Conservation (phyloP, 2,888 invertebrate genomes). For the Fabriciana adippe region DNA sequence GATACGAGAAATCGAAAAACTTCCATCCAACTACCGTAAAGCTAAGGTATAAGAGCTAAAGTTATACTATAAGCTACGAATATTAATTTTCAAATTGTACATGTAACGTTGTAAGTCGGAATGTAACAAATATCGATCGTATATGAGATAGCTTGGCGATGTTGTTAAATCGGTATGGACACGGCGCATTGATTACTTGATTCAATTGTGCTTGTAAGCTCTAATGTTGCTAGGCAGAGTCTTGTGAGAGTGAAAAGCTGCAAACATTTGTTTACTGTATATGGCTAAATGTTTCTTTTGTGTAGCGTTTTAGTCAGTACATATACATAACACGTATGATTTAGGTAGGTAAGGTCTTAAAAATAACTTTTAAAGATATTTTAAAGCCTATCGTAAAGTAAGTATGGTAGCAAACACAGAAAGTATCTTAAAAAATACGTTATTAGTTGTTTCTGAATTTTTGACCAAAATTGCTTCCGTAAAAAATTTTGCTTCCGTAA, state of each 20-base stretch:
- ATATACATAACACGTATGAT: too few species aligned
- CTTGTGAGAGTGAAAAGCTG: conserved; percentile 23
- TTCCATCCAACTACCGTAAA: conserved; percentile 30
- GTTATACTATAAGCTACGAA: conserved; percentile 39
- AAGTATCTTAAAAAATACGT: too few species aligned
- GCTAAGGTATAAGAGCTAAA: conserved; percentile 43
- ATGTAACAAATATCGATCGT: conserved; percentile 78
- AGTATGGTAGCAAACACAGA: too few species aligned
- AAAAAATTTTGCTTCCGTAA: too few species aligned
- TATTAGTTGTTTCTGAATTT: too few species aligned
- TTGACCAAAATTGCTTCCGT: too few species aligned
- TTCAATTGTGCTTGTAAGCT: conserved; percentile 71
- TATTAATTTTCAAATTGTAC: conserved; percentile 46
- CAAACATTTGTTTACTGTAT: conserved; percentile 16
- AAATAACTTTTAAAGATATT: too few species aligned
- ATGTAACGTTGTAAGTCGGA: conserved; percentile 57
- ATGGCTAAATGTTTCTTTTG: background rate
- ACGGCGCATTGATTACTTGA: conserved; percentile 79
- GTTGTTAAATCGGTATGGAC: conserved; percentile 78
- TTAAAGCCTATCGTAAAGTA: too few species aligned
- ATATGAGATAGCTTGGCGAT: conserved; percentile 68
- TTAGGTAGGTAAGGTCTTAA: too few species aligned
- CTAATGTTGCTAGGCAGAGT: conserved; percentile 44
- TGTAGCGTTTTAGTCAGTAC: too few species aligned
- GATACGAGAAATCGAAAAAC: conserved; percentile 4